Conservation (phyloP, 2,888 invertebrate genomes). For the Coenonympha glycerion region DNA sequence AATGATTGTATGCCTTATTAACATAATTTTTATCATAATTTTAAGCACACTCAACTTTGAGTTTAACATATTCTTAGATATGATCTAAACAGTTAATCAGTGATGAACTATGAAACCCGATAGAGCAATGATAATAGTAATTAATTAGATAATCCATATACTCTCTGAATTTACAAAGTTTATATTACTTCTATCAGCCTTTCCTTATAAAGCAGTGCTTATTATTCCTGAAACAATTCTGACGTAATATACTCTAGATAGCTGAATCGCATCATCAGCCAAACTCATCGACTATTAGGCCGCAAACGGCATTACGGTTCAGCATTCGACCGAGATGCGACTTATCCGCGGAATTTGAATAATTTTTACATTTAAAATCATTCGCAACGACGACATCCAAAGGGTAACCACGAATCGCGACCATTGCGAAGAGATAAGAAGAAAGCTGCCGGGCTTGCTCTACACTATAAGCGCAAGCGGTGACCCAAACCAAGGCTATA, state of each 20-base stretch:
- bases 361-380: slow-evolving; percentile 77
- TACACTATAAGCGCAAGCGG: slow-evolving; percentile 24
- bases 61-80: too few relatives aligned
- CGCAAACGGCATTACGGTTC: slow-evolving; percentile 54
- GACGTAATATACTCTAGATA: slow-evolving; percentile 11
- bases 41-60: too few relatives aligned
- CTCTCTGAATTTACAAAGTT: too few relatives aligned
- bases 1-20: too few relatives aligned
- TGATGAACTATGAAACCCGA: too few relatives aligned
- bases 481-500: too few relatives aligned
- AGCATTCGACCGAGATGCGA: slow-evolving; percentile 56
- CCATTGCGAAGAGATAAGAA: slow-evolving; percentile 72
- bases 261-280: slow-evolving; percentile 23
- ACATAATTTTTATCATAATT: too few relatives aligned
- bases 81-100: too few relatives aligned
- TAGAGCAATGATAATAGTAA: too few relatives aligned
- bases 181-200: not conserved
- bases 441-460: slow-evolving; percentile 45
- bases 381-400: slow-evolving; percentile 74
- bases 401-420: slow-evolving; percentile 74
- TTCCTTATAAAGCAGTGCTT: not conserved
- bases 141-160: too few relatives aligned
- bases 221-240: slow-evolving; percentile 1
- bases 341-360: slow-evolving; percentile 71
- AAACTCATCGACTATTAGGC: slow-evolving; percentile 34